Base-by-base conservation (phyloP, 2,888 invertebrate species). In the Pseudeuparius sepicola region DNA sequence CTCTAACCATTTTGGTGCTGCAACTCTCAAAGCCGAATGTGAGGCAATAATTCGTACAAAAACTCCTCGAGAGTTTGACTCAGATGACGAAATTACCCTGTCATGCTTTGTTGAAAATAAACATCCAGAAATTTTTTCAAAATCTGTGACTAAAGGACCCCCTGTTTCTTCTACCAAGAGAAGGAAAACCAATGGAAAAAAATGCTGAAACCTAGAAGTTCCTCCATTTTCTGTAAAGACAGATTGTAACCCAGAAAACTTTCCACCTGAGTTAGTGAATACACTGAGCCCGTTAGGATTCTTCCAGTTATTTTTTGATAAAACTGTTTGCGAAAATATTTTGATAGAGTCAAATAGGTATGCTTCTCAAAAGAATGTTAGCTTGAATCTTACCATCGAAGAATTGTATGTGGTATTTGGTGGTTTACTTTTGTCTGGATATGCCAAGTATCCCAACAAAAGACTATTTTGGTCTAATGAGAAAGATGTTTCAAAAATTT, bases 391-490 rank as follows among this genome's bases (percentile, higher is more conserved):
- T 13, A 28, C 24, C 3, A 24, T 23, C 10, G 31, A 36, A 13
- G 38, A 43, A 16, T 27, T 45, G 24, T 37, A 35, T 30, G 37
- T 41, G 4, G 9, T 41, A 15, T 20, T 46, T 24, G 43, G 43
- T 10, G 41, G 14, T 12, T 3, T 46, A 1, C 25, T 44, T 12
- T 16, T 43, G 7, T 44, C 39, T 4, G 41, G 42, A 23, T 44
- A 44, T 31, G 37, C 26, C 2, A 42, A 42, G 31, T 46, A 43
- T 28, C 41, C 42, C 2, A 42, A 41, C 14, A 41, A 41, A 36
- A 37, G 41, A 4, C 35, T 44, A 30, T 42, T 32, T 24, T 44
- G 44, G 37, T 32, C 35, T 7, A 32, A 28, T 23, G 23, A 24
- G 4, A 30, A 33, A 12, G 41, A 41, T 31, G 38, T 42, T 7